These are phyloP conservation scores for Lasioglossum oenotherae DNA, from an alignment of 2,888 invertebrate species.

Conservation along the genomic window DNA sequence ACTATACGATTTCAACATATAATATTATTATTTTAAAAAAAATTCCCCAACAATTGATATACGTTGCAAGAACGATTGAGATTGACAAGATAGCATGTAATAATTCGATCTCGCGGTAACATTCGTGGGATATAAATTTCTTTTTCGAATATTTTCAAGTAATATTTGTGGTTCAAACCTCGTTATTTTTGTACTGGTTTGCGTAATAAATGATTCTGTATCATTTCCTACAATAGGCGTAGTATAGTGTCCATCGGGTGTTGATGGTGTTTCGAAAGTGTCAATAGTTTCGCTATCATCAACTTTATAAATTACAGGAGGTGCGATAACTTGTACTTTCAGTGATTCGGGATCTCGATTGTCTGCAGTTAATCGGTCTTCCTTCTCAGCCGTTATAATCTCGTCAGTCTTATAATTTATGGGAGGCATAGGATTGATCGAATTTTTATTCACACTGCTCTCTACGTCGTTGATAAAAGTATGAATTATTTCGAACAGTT, in stretches of 20 bases:
- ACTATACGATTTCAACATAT: neutral
- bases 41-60: constrained; percentile 93
- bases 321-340: constrained; percentile 70
- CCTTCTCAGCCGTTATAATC: constrained; percentile 50
- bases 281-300: constrained; percentile 82
- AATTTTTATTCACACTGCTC: constrained; percentile 64
- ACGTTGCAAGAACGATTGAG: constrained; percentile 92
- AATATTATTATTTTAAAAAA: constrained; percentile 82
- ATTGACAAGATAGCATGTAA: constrained; percentile 91
- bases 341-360: constrained; percentile 55
- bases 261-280: constrained; percentile 76
- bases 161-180: constrained; percentile 90
- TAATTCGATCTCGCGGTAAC: constrained; percentile 87
- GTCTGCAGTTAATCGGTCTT: constrained; percentile 64
- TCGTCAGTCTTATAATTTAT: constrained; percentile 62
- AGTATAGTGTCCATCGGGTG: constrained; percentile 70
- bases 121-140: constrained; percentile 87
- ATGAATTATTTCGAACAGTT: constrained; percentile 80
- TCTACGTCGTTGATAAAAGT: constrained; percentile 79
- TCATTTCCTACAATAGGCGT: constrained; percentile 67
- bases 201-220: constrained; percentile 66
- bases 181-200: constrained; percentile 83
- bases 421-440: constrained; percentile 45
- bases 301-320: constrained; percentile 78
- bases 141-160: constrained; percentile 88